Evolutionary conservation across 2,113 vertebrate species (phyloP), one percentile per base, ranked within the genome.

Genomic region (Thalassoma bifasciatum): DNA sequence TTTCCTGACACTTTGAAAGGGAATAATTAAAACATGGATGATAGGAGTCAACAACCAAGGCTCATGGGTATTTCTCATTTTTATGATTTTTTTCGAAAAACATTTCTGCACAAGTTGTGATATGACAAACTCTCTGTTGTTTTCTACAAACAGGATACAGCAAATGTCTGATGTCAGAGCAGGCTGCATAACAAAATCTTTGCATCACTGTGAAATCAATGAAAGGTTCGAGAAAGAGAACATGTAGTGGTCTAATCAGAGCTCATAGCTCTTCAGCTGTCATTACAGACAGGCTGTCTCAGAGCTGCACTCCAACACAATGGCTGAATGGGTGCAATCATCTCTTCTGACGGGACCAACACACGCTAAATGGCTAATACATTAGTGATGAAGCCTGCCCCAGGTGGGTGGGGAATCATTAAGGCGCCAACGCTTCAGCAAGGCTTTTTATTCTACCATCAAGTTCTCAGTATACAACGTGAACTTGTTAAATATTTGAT

Each of bases 361-460:
- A 34, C 63, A 65, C 68, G 59, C 76, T 82, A 87, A 90, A 90
- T 77, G 72, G 58, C 75, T 85, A 61, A 85, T 89, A 77, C 86
- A 91, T 90, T 88, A 90, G 74, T 82, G 61, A 88, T 87, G 70
- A 87, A n/a, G 72, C 65, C 49, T 62, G 52, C 65, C 40, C 10
- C 47, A 78, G 72, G 66, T 79, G 68, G 78, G 64, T 49, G 74
- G 23, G 44, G 46, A 82, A 75, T 79, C 72, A 79, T 65, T 80
- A 75, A 76, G 77, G 64, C 69, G 13, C 22, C 66, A 63, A 9
- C 0, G 4, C 75, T 46, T 66, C 72, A 72, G 50, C 37, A 23
- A 73, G 17, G 23, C 74, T 54, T 66, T 58, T 58, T 49, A 52
- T 44, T 9, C 54, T 57, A 62, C 51, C 19, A 58, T 78, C 24